A percentile compares a stretch with the other conserved stretches of the same genome.
Conservation (phyloP, 1,140 invertebrate genomes). For the Drosophila asahinai region DNA sequence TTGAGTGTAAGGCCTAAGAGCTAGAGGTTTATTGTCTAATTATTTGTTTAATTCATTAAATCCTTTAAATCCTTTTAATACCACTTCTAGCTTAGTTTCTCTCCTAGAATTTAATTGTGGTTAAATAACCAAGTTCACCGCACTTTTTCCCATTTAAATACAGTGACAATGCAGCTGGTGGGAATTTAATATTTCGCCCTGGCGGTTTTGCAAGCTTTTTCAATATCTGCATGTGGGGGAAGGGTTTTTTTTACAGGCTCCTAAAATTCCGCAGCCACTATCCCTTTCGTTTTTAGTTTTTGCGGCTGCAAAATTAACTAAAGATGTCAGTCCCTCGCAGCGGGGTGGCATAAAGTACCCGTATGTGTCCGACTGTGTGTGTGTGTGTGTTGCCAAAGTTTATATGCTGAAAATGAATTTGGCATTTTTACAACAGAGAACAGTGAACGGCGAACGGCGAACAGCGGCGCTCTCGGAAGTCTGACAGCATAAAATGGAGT, state of each 20-base stretch:
- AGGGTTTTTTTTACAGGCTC: constrained; percentile 21
- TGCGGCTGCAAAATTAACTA: constrained; percentile 71
- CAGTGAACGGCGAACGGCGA: constrained; percentile 11
- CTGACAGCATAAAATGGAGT: constrained; percentile 83
- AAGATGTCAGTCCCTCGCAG: constrained; percentile 67
- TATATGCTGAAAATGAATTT: constrained; percentile 81
- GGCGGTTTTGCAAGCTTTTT: constrained; percentile 5
- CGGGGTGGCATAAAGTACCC: constrained; percentile 61
- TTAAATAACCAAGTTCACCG: not conserved
- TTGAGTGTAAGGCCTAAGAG: too few species aligned
- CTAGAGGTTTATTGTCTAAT: not conserved
- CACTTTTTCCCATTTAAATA: not conserved
- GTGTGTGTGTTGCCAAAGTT: constrained; percentile 55
- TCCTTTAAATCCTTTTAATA: too few species aligned
- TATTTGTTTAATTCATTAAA: not conserved
- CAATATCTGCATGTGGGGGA: constrained; percentile 8
- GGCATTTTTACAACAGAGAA: constrained; percentile 71
- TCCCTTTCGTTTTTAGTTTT: constrained; percentile 45
- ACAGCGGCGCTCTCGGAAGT: constrained; percentile 74
- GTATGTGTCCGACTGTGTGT: constrained; percentile 9
- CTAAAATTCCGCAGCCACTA: constrained; percentile 27
- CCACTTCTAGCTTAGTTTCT: too few species aligned
- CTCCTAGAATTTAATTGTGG: not conserved
- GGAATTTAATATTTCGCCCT: constrained; percentile 7
- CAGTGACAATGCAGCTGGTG: not conserved